Evolutionary conservation across 2,888 invertebrate species (phyloP), one percentile per base, ranked within the genome.

Genomic region (Sylvicola cinctus): DNA sequence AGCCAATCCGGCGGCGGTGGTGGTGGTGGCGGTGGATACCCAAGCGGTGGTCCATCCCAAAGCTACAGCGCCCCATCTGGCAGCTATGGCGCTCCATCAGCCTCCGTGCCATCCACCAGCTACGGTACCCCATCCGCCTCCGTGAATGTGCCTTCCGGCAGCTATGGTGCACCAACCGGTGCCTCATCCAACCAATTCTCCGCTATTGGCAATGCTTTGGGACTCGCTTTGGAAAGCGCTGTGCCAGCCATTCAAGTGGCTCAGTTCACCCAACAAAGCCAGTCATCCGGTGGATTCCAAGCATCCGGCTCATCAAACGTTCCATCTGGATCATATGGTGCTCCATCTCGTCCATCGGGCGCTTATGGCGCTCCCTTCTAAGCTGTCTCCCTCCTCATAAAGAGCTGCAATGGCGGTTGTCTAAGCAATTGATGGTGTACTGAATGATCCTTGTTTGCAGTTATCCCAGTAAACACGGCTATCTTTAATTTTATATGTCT

Each of bases 191-290:
- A 20, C 20, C 20, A 20, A 20, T 20, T 20, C 20, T 20, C 20
- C 4, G 20, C 20, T 8, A 20, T 20, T 8, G 20, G 20, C 8
- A 20, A 20, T 20, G 20, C 20, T 20, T 20, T 20, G 20, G 84
- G 83, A 43, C 74, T 84, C 58, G 75, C 80, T 58, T 72, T 84
- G 42, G 84, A 83, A 48, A 81, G 78, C 41, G 77, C 83, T 49
- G 77, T 79, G 49, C 83, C 81, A 48, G 83, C 81, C 45, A 77
- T 84, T 60, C 83, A 84, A 55, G 83, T 84, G 41, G 84, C 84
- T 29, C 81, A 84, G 50, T 83, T 74, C 66, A 68, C 75, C 45
- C 80, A 81, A 61, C 56, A 65, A 42, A 62, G 62, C 55, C 60
- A 67, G 45, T 67, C 13, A 17, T n/a, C 16, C 13, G 23, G 66